These are phyloP conservation scores for Egretta garzetta DNA, from an alignment of 2,113 vertebrate genomes.

Conservation along the genomic window DNA sequence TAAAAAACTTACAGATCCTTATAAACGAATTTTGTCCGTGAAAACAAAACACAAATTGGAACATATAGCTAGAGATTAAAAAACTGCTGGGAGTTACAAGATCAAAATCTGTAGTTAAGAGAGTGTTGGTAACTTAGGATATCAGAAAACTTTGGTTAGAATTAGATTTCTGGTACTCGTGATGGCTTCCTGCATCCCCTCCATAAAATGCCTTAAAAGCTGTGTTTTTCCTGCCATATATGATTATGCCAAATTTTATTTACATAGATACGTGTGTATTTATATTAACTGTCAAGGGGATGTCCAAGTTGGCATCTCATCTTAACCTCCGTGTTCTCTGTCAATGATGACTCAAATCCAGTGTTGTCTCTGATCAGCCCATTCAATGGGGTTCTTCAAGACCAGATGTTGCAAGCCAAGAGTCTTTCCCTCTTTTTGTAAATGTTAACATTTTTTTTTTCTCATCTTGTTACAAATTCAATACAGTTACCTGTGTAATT, in stretches of 20 bases:
- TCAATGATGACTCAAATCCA: not conserved
- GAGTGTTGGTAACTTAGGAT: not conserved
- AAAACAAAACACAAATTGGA: not conserved
- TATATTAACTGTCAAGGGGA: not conserved
- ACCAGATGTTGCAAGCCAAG: not conserved
- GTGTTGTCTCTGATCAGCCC: not conserved
- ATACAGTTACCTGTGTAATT: not conserved
- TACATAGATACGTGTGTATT: not conserved
- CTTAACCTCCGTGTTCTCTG: not conserved
- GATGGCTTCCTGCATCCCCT: not conserved
- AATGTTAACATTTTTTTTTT: not conserved
- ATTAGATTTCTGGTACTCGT: not conserved
- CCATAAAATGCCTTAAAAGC: not conserved
- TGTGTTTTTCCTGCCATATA: not conserved
- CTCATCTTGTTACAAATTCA: not conserved
- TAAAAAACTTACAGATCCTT: not conserved
- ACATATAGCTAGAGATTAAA: not conserved
- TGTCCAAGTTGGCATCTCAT: not conserved
- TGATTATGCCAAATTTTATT: not conserved
- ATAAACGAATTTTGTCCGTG: not conserved
- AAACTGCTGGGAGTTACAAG: not conserved
- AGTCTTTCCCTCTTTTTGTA: not conserved
- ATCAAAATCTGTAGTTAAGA: not conserved
- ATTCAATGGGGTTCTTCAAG: not conserved
- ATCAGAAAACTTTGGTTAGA: not conserved